Evolutionary conservation across 2,113 vertebrate genomes (phyloP), one percentile per base, ranked within the genome.

Genomic region (Cyprinodon tularosa): DNA sequence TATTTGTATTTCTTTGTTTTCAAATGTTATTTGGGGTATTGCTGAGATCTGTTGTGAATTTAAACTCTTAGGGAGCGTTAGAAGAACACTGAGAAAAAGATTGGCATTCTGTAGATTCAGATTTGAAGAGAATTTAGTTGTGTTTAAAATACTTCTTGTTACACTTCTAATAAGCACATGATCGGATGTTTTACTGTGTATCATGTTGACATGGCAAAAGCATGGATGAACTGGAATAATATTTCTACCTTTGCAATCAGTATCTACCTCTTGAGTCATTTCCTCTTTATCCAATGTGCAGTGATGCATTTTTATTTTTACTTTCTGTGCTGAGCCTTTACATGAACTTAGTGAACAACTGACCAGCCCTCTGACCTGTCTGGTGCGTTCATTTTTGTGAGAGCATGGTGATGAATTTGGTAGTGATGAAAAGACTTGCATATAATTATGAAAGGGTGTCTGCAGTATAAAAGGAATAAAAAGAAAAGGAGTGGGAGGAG

Each of bases 371-470:
- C 77, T 75, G 81, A 87, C 86, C 84, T 83, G 80, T 66, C 84
- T 75, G 63, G 75, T 72, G 81, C 63, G 68, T 10, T 47, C 57
- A 2, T 83, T 67, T 68, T 82, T 69, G 80, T 62, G 45, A 76
- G 75, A 74, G 62, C 74, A 86, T 90, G 89, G 68, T 77, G 44
- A 91, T 89, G 89, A 88, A 48, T 17, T 81, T 80, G 79, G 79
- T 48, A 45, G 72, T 67, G 68, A 78, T 72, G 88, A 82, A 12
- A 67, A 67, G 71, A 76, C 76, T 39, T 68, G 72, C 53, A 80
- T 85, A 74, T 77, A 76, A 48, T 57, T 68, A 81, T 68, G 63
- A 50, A 76, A 66, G 74, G 77, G 76, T 76, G 83, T 66, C 82
- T 69, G 71, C 71, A 60, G 87, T 75, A 80, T 80, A 42, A 77